Conservation (phyloP, 2,888 invertebrate species). For the Steinernema hermaphroditum region DNA sequence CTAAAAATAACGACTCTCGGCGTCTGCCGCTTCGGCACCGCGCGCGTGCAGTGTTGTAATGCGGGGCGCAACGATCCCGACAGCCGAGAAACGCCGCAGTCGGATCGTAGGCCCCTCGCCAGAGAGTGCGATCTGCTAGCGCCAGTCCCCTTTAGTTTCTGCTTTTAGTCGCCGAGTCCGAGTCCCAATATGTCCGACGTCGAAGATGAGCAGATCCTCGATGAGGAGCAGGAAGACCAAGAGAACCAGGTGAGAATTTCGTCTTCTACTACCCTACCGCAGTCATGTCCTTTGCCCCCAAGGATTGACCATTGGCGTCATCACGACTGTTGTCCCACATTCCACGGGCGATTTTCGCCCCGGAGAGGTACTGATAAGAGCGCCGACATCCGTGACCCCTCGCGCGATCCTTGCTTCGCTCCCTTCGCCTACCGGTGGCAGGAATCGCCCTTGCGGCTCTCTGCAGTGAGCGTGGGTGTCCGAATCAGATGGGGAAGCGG, state of each 20-base stretch:
- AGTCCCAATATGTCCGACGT: constrained; percentile 57
- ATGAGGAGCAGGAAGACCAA: constrained; percentile 52
- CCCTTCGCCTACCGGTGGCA: no score
- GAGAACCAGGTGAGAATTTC: constrained; percentile 25
- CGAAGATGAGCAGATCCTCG: constrained; percentile 63
- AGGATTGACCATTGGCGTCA: constrained; percentile 2
- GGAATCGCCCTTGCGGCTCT: no score
- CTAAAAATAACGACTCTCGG: constrained; percentile 14
- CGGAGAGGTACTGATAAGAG: not conserved
- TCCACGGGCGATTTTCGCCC: not conserved
- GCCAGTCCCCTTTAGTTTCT: not conserved
- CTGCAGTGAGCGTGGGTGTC: not conserved
- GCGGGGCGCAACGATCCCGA: constrained; percentile 28
- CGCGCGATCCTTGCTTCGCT: no score
- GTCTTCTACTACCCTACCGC: not conserved
- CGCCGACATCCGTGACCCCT: not conserved
- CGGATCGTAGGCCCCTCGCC: constrained; percentile 23
- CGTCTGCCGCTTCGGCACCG: constrained; percentile 8
- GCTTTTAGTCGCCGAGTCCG: not conserved
- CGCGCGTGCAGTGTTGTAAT: constrained; percentile 31
- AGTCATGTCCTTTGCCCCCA: no score
- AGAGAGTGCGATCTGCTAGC: constrained; percentile 26
- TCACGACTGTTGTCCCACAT: not conserved
- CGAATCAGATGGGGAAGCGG: not conserved
- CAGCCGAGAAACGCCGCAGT: constrained; percentile 28